These are phyloP conservation scores for Bradynema listronoti DNA, from an alignment of 1,140 invertebrate genomes.

Conservation along the genomic window DNA sequence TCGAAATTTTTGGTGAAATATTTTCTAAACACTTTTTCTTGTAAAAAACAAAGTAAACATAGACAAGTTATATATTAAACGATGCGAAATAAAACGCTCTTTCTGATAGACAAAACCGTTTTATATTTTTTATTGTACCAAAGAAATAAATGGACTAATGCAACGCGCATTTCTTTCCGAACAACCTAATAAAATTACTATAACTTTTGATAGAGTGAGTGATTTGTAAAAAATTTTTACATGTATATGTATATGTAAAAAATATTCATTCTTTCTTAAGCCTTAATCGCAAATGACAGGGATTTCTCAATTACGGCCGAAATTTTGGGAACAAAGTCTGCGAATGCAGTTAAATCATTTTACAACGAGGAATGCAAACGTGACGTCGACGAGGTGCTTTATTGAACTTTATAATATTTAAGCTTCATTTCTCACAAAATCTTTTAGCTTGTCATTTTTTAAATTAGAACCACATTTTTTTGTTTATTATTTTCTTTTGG, in stretches of 20 bases:
- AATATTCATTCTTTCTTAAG: slow-evolving; percentile 14
- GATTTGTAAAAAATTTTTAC: slow-evolving; percentile 1
- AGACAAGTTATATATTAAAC: too few relatives aligned
- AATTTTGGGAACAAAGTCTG: slow-evolving; percentile 16
- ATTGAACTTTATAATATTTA: too few relatives aligned
- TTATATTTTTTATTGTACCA: not conserved
- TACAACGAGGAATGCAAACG: slow-evolving; percentile 1
- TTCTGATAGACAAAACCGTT: slow-evolving; percentile 6
- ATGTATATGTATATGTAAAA: too few relatives aligned
- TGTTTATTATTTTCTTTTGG: not conserved
- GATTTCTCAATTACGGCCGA: slow-evolving; percentile 11
- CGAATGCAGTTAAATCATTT: slow-evolving; percentile 23
- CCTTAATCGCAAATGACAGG: slow-evolving; percentile 21
- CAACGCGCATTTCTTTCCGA: too few relatives aligned
- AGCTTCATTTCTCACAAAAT: too few relatives aligned
- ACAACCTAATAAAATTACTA: not conserved
- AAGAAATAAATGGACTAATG: not conserved
- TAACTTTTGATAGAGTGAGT: not conserved
- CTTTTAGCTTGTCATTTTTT: not conserved
- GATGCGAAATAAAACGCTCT: too few relatives aligned
- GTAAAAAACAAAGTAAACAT: not conserved
- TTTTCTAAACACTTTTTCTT: not conserved
- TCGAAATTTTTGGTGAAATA: too few relatives aligned
- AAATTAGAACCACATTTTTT: not conserved
- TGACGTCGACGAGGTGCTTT: slow-evolving; percentile 17